phyloP scores from a whole-genome alignment of 2,888 invertebrate genomes.

The Nephrotoma appendiculata region DNA sequence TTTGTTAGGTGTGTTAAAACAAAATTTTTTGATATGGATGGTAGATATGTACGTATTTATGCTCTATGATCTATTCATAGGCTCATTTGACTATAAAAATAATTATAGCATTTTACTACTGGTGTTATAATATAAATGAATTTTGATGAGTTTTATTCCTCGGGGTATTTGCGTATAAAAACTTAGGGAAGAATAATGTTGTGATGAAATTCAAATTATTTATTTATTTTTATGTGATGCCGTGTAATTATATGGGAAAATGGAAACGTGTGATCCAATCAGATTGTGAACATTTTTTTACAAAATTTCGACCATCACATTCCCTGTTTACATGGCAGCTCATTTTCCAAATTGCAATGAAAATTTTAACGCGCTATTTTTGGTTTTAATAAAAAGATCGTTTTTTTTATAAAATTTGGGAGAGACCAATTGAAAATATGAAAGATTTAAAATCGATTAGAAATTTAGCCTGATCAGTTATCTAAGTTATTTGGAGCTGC shows the following conservation, averaged over 20 bases:
- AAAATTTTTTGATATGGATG: not conserved
- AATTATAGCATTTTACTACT: not conserved
- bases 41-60: not conserved
- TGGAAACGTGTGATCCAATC: not conserved
- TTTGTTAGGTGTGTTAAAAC: not conserved
- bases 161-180: not conserved
- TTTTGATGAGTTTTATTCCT: not conserved
- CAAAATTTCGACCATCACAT: too few relatives aligned
- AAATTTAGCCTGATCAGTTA: too few relatives aligned
- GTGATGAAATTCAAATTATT: not conserved
- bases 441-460: too few relatives aligned
- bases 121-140: not conserved
- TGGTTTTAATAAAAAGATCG: too few relatives aligned
- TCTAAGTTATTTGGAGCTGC: too few relatives aligned
- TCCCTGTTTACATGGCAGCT: too few relatives aligned
- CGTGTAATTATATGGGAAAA: not conserved
- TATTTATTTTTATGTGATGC: not conserved
- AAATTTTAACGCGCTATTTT: too few relatives aligned
- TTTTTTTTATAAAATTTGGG: too few relatives aligned
- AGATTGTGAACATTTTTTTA: too few relatives aligned
- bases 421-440: too few relatives aligned
- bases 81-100: not conserved
- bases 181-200: not conserved
- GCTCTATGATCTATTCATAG: not conserved
- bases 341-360: too few relatives aligned